Evolutionary conservation across 2,797 vertebrate species (phyloP), one percentile per base, ranked within the genome.

Genomic region (Mormyrops boulengeri): DNA sequence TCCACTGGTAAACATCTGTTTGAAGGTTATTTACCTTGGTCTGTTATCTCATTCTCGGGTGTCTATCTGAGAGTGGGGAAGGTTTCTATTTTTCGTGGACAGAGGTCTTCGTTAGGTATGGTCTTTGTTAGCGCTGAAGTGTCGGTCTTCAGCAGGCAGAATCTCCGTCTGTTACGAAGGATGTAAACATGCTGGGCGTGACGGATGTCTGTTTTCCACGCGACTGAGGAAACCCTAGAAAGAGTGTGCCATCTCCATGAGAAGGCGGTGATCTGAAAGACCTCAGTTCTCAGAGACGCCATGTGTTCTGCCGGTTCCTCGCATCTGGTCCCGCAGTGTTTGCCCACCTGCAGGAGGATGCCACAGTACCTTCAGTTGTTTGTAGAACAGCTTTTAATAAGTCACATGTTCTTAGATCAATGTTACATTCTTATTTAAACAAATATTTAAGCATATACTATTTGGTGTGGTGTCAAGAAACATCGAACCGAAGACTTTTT

Each of bases 201-300:
- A 85, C 11, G 62, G 77, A 88, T 88, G 87, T 62, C 87, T 47
- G 34, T 30, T 90, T 90, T 88, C 57, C 87, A 60, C 49, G 12
- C 5, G 4, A 50, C 66, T 62, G 69, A 85, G 80, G 80, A 85
- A 90, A 88, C 69, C 41, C 55, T 52, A 80, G 73, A 85, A 73
- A 77, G 52, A 19, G 88, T 26, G 44, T 34, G 44, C 9, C 88
- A 50, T 26, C 14, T 53, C 62, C 11, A 47, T 0, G 26, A 66
- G 17, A 2, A 57, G 73, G 66, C 1, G 17, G 52, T 17, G n/a
- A 52, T 49, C 5, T 19, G 50, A 53, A 8, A 50, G 26, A n/a
- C 85, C 85, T 41, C 85, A 8, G 34, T 14, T 57, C 30, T 34
- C 85, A 57, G 50, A 86, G 50, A 26, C 7, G 8, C 22, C 84